Evolutionary conservation across 2,113 vertebrate genomes (phyloP).

Genomic region (Turdus rufiventris): DNA sequence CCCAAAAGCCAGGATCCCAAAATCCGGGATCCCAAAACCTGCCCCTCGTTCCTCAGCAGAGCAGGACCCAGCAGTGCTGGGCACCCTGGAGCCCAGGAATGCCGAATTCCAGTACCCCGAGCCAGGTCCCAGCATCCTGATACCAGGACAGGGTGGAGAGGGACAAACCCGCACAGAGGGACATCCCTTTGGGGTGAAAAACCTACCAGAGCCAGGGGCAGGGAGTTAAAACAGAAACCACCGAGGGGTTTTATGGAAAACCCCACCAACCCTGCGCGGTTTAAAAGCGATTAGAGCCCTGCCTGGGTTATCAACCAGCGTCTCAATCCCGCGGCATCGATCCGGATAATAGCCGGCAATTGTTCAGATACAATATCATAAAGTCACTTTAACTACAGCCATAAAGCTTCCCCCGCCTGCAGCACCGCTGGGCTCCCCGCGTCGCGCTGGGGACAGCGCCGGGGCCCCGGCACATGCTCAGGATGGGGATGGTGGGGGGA

Average conservation of each 20-base stretch:
- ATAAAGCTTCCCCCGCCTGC: constrained; percentile 48
- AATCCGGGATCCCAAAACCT: background rate
- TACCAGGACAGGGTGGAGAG: background rate
- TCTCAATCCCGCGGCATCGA: constrained; percentile 49
- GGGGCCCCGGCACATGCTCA: background rate
- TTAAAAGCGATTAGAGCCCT: background rate
- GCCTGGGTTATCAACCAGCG: constrained; percentile 36
- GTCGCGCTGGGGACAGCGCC: background rate
- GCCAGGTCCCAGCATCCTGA: background rate
- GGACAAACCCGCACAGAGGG: accelerated
- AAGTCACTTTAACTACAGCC: constrained; percentile 49
- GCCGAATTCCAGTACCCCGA: background rate
- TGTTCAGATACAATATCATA: constrained; percentile 57
- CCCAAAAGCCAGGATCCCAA: too few species aligned
- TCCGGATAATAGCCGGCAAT: constrained; percentile 61
- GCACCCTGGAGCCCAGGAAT: background rate
- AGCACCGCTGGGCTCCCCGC: background rate
- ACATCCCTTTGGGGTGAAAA: background rate
- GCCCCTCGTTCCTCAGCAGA: accelerated
- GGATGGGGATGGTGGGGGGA: accelerated
- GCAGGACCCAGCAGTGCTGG: background rate
- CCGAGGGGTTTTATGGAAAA: background rate
- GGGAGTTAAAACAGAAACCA: background rate
- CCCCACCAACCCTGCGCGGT: background rate
- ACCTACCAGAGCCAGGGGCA: accelerated